Base-by-base conservation (phyloP, 2,113 vertebrate genomes). In the Lipophrys pholis region DNA sequence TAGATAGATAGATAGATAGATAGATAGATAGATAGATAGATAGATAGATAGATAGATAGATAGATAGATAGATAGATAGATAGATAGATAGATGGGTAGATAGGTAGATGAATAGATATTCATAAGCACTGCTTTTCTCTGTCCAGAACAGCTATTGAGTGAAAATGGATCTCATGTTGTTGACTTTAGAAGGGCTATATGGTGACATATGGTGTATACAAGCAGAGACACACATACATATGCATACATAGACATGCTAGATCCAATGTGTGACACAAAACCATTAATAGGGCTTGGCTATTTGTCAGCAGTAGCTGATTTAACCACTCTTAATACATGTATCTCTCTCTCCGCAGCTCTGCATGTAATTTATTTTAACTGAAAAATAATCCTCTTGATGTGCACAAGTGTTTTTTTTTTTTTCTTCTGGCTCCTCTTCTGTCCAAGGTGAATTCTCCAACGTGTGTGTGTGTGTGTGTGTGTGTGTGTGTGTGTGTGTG, bases 311-410 rank as follows among this genome's bases (percentile, higher is more conserved):
- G 17, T 0, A 2, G 51, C 21, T 51, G 58, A 65, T 43, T 61
- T 54, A 42, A 45, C 8, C 12, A 36, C 48, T 56, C n/a, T 65
- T 58, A 73, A 53, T 62, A 54, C 15, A 43, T n/a, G n/a, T n/a
- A 52, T 41, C 21, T 55, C 46, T 55, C 3, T 45, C 12, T 64
- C 36, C 0, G 0, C 1, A 65, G 14, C 1, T 69, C 21, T 30
- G 21, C 21, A 30, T 30, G 21, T 14, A 49, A 9, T 16, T n/a
- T n/a, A n/a, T 42, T 30, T 4, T 30, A 21, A 21, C 21, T 40
- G 17, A 76, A 78, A 82, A 78, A 78, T 69, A 72, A 71, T 66
- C 46, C 15, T 53, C 46, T 49, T 43, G 45, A 60, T 53, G 61
- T 73, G 43, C 72, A 75, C 68, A 69, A 81, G 74, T 68, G 14